Base-by-base conservation (phyloP, 2,888 invertebrate genomes). In the Acanthococcus lagerstroemiae region DNA sequence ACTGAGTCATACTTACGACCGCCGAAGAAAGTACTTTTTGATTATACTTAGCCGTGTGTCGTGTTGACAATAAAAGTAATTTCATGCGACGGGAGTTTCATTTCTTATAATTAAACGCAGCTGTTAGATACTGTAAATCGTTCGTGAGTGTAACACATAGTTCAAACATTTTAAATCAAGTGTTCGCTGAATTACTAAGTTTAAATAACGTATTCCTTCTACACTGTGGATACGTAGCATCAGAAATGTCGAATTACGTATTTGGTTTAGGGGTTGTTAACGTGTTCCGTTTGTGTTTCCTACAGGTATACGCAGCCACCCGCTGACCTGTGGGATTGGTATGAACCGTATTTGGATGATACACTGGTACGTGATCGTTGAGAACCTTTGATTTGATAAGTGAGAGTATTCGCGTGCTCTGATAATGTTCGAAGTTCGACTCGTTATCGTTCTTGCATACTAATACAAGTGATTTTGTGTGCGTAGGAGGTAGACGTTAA, bases 301-400 rank as follows among this genome's bases (percentile, higher is more conserved):
- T 70, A 44, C 77, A 92, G 97, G 72, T 99, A 93, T 78, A 95
- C 95, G 7, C 94, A 97, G 76, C 95, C 95, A 17, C 97, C 99
- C 1, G 86, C 85, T 60, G 94, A 95, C 76, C 80, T 99, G 68
- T 93, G 96, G 80, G 90, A 91, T 75, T 99, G 99, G 99, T 96
- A 92, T 76, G 94, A 89, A 73, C 87, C 90, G 65, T 99, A 96
- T 79, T 79, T 99, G 71, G 93, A 95, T 74, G 96, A 97, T 76
- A 90, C 92, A 74, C 95, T 96, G 83, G 85, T 85, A 81, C 77
- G 81, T 78, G 77, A 76, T 77, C 75, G 75, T 76, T 75, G 75
- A 73, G 67, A n/a, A n/a, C n/a, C 71, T 71, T 65, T 27, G 4
- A n/a, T 55, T 22, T 27, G 19, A 12, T 65, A n/a, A n/a, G 15